phyloP scores from a whole-genome alignment of 2,797 vertebrate genomes.

The Enteromius treurensis region DNA sequence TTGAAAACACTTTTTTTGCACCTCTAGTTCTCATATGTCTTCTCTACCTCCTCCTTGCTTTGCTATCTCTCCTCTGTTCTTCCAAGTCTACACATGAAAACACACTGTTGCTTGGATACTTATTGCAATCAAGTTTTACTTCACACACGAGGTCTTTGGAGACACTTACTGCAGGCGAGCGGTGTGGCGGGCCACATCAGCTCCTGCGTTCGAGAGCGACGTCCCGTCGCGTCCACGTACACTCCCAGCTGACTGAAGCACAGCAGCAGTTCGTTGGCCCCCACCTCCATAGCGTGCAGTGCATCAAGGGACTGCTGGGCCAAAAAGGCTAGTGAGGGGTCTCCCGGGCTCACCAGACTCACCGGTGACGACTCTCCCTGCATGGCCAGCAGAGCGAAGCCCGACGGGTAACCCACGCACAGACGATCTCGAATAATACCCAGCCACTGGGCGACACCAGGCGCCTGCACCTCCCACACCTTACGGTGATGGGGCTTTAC shows the following conservation, averaged over 20 bases:
- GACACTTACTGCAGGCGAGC: conserved; percentile 93
- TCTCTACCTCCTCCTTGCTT: conserved; percentile 19
- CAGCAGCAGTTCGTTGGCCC: conserved; percentile 87
- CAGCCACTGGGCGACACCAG: conserved; percentile 91
- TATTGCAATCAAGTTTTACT: neutral
- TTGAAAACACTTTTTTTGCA: neutral
- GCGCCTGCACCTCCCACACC: conserved; percentile 88
- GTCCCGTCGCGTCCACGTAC: conserved; percentile 94
- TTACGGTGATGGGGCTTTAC: conserved; percentile 86
- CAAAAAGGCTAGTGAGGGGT: conserved; percentile 92
- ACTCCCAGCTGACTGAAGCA: conserved; percentile 96
- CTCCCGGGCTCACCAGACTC: conserved; percentile 89
- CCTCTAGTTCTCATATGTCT: neutral
- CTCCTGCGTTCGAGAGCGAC: conserved; percentile 90
- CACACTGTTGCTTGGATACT: conserved; percentile 11
- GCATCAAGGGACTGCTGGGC: conserved; percentile 90
- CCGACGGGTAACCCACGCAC: conserved; percentile 93
- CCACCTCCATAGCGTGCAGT: conserved; percentile 90
- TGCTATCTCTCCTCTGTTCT: conserved; percentile 14
- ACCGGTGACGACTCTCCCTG: conserved; percentile 92
- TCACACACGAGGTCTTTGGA: conserved; percentile 7
- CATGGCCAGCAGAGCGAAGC: conserved; percentile 91
- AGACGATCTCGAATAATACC: conserved; percentile 87
- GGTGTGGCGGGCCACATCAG: conserved; percentile 97
- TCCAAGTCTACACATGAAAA: conserved; percentile 31